Conservation (phyloP, 53 echinoderm and acorn worm species). For the Echinarachnius parma region DNA sequence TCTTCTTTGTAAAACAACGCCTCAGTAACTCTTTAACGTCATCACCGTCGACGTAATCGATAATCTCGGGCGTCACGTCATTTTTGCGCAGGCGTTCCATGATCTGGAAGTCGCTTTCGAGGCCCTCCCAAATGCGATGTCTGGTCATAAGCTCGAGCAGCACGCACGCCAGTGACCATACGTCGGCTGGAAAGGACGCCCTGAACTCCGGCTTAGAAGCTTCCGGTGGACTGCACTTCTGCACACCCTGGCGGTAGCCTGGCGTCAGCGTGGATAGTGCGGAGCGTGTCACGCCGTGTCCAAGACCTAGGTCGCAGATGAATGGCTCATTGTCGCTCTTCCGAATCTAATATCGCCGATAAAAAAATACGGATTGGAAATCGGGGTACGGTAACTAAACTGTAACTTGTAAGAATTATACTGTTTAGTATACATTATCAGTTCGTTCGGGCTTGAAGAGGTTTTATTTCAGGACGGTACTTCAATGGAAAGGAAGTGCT, state of each 20-base stretch:
- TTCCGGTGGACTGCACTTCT: not conserved
- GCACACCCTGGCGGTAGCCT: not conserved
- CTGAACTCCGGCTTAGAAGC: not conserved
- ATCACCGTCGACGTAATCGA: not conserved
- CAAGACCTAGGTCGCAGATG: conserved; percentile 11
- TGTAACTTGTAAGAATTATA: too few relatives aligned
- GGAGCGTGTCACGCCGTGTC: not conserved
- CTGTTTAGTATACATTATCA: too few relatives aligned
- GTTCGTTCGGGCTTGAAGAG: too few relatives aligned
- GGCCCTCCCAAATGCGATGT: not conserved
- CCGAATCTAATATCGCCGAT: too few relatives aligned
- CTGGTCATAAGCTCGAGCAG: conserved; percentile 6
- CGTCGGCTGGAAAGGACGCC: not conserved
- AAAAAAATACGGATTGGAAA: too few relatives aligned
- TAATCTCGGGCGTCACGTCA: not conserved
- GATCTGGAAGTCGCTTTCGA: not conserved
- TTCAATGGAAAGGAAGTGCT: too few relatives aligned
- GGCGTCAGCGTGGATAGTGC: not conserved
- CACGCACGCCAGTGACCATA: conserved; percentile 13
- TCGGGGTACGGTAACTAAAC: too few relatives aligned
- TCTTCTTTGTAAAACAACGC: too few relatives aligned
- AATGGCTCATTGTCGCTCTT: not conserved
- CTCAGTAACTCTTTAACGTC: too few relatives aligned
- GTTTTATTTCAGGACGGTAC: too few relatives aligned
- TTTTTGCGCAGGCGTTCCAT: not conserved